Percentiles rank a stretch among this genome's conserved stretches.
phyloP scores from a whole-genome alignment of 2,113 vertebrate genomes.

The Neotoma lepida region DNA sequence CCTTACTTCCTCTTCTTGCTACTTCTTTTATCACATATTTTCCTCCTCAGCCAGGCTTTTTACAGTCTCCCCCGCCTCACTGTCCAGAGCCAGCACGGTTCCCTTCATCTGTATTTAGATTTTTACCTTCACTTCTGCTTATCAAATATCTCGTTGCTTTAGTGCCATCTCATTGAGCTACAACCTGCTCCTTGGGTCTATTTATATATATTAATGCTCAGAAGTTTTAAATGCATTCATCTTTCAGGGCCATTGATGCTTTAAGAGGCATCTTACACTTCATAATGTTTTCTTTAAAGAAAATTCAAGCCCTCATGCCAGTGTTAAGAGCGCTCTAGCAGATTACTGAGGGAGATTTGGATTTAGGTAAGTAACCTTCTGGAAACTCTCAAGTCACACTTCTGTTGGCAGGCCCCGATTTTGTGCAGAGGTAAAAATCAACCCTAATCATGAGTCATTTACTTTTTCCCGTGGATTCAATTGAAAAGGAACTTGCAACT shows the following conservation, averaged over 20 bases:
- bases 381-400: conserved; percentile 70
- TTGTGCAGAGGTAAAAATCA: conserved; percentile 57
- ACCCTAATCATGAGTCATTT: conserved; percentile 52
- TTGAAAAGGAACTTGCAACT: conserved; percentile 59
- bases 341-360: conserved; percentile 42
- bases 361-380: conserved; percentile 55
- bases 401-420: conserved; percentile 51
- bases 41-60: neutral
- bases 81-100: neutral
- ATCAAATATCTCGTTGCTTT: neutral
- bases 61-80: neutral
- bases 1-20: neutral
- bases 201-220: neutral
- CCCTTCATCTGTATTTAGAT: neutral
- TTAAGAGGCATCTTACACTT: conserved; percentile 18
- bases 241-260: conserved; percentile 19
- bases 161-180: neutral
- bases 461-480: conserved; percentile 48
- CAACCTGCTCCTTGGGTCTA: neutral
- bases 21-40: neutral
- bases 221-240: conserved; percentile 6
- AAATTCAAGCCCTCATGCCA: neutral
- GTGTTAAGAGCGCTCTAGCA: conserved; percentile 6
- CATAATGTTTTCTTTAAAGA: conserved; percentile 33
- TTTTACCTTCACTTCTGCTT: neutral